Base-by-base conservation (phyloP, 2,797 vertebrate genomes). In the Aplochiton taeniatus region DNA sequence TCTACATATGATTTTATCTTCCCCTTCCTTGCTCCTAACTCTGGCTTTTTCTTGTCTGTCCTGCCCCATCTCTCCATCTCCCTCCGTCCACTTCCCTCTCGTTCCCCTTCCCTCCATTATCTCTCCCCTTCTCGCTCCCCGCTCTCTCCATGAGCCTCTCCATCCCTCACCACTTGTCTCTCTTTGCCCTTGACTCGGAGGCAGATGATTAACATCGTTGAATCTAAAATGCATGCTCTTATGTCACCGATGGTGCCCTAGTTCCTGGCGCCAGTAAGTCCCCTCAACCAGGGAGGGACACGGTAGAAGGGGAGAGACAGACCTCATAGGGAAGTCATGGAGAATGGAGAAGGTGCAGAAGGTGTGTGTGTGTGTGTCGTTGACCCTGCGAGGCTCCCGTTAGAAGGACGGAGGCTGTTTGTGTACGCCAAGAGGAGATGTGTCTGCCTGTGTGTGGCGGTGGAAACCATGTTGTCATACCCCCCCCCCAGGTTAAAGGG, bases 131-230 rank as follows among this genome's bases (percentile, higher is more conserved):
- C 45, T 56, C 45, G 44, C 8, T n/a, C 4, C 48, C 49, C 16
- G 19, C 19, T 16, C 46, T 43, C 20, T 41, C n/a, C 45, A 19
- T 14, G 4, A 9, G 20, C 61, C 63, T 65, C 70, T 13, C 4
- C 31, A 14, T 18, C 11, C 19, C 42, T 14, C 19, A 42, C 49
- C 46, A 53, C 61, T 48, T 69, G 43, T 75, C 46, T 47, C 45
- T 20, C 11, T 63, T 46, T 56, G 69, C 62, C 56, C 14, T 57
- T 66, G 43, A 79, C 87, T 88, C 4, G 56, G 68, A 82, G 87
- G 83, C 84, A 51, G 73, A 87, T 88, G 85, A 89, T 89, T 88
- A 87, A 85, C 84, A 83, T 86, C 85, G 80, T 82, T 59, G 61
- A 74, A 85, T 87, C 80, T 80, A 81, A 87, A 87, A 87, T 70